A percentile compares a stretch with the other conserved stretches of the same genome.
These are phyloP conservation scores for Drosophila miranda DNA, from an alignment of 1,140 invertebrate species.

Conservation along the genomic window DNA sequence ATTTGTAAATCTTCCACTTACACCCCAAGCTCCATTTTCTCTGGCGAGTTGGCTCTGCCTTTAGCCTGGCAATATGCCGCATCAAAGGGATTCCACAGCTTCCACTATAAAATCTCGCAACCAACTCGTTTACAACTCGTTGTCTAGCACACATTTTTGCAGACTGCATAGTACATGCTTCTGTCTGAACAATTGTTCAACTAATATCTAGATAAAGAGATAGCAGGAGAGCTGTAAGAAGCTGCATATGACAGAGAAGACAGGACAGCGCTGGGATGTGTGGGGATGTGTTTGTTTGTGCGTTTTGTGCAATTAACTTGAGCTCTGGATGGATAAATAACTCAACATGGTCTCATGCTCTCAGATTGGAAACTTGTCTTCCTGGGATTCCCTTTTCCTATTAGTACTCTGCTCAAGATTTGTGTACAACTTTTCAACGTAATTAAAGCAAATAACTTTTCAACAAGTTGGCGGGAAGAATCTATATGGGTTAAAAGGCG, in stretches of 20 bases:
- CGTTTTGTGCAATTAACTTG: too few species aligned
- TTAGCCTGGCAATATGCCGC: neutral
- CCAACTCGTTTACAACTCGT: slow-evolving; percentile 18
- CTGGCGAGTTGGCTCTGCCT: too few species aligned
- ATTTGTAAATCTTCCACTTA: too few species aligned
- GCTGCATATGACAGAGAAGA: slow-evolving; percentile 39
- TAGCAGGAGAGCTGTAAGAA: neutral
- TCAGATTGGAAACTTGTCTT: slow-evolving; percentile 6
- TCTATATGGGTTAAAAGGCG: slow-evolving; percentile 22
- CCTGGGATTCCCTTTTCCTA: slow-evolving; percentile 4
- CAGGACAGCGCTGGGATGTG: slow-evolving; percentile 13
- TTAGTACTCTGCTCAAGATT: neutral
- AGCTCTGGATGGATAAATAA: neutral
- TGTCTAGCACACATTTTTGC: slow-evolving; percentile 45
- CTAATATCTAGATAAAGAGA: neutral
- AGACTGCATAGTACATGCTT: neutral
- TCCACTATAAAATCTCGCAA: slow-evolving; percentile 30
- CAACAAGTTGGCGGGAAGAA: neutral
- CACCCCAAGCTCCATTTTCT: neutral
- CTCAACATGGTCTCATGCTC: slow-evolving; percentile 4
- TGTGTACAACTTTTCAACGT: slow-evolving; percentile 7
- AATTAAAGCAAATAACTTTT: slow-evolving; percentile 28
- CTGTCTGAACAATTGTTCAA: neutral
- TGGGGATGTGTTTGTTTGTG: slow-evolving; percentile 10
- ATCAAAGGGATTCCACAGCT: slow-evolving; percentile 16